Evolutionary conservation across 2,797 vertebrate species (phyloP).

Genomic region (Malurus leucopterus): DNA sequence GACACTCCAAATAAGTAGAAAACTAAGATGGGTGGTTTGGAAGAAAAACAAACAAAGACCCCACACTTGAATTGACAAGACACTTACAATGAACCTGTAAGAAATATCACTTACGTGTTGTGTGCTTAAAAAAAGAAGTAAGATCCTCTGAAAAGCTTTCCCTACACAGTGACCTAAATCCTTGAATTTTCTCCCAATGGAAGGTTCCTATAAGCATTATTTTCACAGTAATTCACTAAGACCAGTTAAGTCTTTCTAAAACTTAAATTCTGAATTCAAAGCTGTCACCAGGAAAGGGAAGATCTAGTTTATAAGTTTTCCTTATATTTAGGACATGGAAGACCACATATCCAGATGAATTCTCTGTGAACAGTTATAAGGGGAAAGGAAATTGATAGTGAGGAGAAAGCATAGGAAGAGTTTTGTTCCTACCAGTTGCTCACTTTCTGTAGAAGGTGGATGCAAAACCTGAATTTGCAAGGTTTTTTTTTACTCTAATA

Average conservation of each 20-base stretch:
- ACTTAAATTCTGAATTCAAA: not conserved
- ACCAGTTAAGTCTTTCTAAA: not conserved
- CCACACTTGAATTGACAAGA: not conserved
- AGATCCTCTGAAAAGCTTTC: not conserved
- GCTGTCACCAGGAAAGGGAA: not conserved
- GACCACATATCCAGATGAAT: not conserved
- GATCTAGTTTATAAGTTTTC: not conserved
- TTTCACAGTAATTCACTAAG: not conserved
- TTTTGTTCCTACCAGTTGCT: not conserved
- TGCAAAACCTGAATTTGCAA: not conserved
- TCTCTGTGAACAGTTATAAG: not conserved
- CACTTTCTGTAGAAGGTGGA: not conserved
- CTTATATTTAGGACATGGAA: not conserved
- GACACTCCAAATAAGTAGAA: not conserved
- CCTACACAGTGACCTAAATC: not conserved
- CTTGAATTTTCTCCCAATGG: not conserved
- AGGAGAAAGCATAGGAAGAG: not conserved
- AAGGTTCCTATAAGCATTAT: not conserved
- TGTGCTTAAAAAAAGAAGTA: not conserved
- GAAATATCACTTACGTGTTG: not conserved
- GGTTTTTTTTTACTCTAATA: not conserved
- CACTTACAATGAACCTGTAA: not conserved
- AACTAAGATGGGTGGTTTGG: not conserved
- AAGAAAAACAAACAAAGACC: not conserved
- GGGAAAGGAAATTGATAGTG: not conserved